Base-by-base conservation (phyloP, 1,140 invertebrate genomes). In the Zaprionus capensis region DNA sequence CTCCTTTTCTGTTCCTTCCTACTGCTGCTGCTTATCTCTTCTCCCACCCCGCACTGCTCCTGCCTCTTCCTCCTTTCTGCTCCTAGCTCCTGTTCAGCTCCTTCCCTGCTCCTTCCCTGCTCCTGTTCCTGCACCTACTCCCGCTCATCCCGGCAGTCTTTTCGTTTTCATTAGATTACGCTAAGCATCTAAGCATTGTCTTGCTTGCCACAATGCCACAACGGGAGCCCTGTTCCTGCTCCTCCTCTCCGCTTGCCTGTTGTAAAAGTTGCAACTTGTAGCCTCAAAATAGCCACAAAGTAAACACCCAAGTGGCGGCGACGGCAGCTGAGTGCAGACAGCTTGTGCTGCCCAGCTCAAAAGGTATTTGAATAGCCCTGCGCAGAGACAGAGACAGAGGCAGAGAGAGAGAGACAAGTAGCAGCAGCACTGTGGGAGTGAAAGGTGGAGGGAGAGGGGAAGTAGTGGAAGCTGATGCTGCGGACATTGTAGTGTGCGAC, bases 251-350 rank as follows among this genome's bases (percentile, higher is more conserved):
- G 7, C 15, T n/a, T 17, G 41, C n/a, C 17, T 31, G 15, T 31
- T 90, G 81, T 74, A 82, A 88, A 90, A 88, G 78, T 85, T 85
- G 85, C 85, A 88, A 85, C 85, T 88, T 82, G 85, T 82, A 90
- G 86, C 85, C 85, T 84, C 85, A 88, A 88, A 88, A 88, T 88
- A 88, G 77, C 85, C 85, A 90, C 85, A 90, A 88, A 90, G 85
- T 88, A 88, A 88, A 88, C 85, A 88, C 84, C 78, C 76, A 71
- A 90, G 84, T 88, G 85, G 63, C 83, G 59, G 31, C 67, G 14
- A 59, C 67, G 71, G 70, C 38, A 56, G 15, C n/a, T 17, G 41
- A 74, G 38, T 68, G 28, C 26, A 36, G 61, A 59, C 31, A 31
- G 5, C 31, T 34, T 34, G 31, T 34, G 31, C 9, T 34, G 31